These are phyloP conservation scores for Thamnophis sirtalis DNA, from an alignment of 2,113 vertebrate genomes.

Conservation along the genomic window DNA sequence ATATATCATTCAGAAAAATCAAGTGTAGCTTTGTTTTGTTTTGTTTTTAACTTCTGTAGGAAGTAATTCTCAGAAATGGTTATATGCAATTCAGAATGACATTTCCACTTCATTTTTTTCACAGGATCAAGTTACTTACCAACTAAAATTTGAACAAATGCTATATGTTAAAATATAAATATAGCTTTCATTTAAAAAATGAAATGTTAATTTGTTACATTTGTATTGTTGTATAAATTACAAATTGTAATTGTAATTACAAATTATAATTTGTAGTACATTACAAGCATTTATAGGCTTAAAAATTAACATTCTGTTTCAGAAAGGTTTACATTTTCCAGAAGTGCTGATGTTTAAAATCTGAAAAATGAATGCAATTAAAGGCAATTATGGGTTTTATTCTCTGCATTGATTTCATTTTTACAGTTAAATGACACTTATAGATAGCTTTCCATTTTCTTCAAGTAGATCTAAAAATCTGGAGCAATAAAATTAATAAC, in stretches of 20 bases:
- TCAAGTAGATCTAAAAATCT: background rate
- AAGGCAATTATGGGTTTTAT: background rate
- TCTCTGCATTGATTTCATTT: background rate
- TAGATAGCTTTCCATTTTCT: background rate
- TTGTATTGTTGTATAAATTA: background rate
- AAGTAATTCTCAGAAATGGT: background rate
- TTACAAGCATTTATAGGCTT: background rate
- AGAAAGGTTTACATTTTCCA: background rate
- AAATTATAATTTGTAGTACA: background rate
- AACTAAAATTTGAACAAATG: background rate
- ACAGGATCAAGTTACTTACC: background rate
- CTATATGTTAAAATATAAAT: background rate
- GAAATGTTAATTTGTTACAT: background rate
- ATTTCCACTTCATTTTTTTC: background rate
- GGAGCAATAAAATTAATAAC: background rate
- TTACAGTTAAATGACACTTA: background rate
- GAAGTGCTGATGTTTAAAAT: background rate
- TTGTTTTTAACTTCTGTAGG: constrained; percentile 8
- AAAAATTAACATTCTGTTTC: background rate
- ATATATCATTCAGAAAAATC: constrained; percentile 54
- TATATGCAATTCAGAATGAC: background rate
- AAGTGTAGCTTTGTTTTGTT: constrained; percentile 56
- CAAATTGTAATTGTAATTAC: background rate
- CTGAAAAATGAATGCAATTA: background rate
- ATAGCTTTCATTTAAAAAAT: background rate